phyloP scores from a whole-genome alignment of 23 tunicate species.

The Oikopleura dioica region DNA sequence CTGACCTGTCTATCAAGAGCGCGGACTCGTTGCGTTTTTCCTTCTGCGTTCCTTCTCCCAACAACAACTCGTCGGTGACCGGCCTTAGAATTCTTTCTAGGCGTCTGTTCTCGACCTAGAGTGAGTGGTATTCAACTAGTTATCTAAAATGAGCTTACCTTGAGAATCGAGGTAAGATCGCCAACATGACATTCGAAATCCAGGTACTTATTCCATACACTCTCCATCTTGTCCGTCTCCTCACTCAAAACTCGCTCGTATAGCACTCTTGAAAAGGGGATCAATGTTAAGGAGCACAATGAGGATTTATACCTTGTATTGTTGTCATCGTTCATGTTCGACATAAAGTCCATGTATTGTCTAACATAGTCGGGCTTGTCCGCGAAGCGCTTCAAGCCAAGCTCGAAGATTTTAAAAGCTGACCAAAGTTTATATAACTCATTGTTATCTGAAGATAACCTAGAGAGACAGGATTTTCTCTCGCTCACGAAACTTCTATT shows the following conservation, averaged over 20 bases:
- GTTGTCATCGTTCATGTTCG: constrained; percentile 61
- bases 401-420: constrained; percentile 74
- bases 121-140: too few relatives aligned
- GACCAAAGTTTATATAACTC: constrained; percentile 46
- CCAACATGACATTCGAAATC: constrained; percentile 86
- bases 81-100: too few relatives aligned
- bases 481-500: too few relatives aligned
- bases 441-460: not conserved
- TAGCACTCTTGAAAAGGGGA: constrained; percentile 68
- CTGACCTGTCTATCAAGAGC: too few relatives aligned
- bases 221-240: too few relatives aligned
- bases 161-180: constrained; percentile 59
- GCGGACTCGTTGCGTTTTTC: too few relatives aligned
- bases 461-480: not conserved
- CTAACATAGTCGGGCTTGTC: constrained; percentile 68
- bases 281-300: constrained; percentile 24
- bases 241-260: constrained; percentile 62
- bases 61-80: too few relatives aligned
- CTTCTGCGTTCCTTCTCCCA: too few relatives aligned
- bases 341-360: constrained; percentile 67
- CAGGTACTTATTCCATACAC: constrained; percentile 74
- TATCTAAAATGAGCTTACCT: too few relatives aligned
- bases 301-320: too few relatives aligned
- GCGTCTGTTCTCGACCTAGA: too few relatives aligned
- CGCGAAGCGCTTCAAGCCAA: constrained; percentile 72